Percentiles rank a stretch among this genome's conserved stretches.
Evolutionary conservation across 1,140 invertebrate species (phyloP).

Genomic region (Phocides pigmalion): DNA sequence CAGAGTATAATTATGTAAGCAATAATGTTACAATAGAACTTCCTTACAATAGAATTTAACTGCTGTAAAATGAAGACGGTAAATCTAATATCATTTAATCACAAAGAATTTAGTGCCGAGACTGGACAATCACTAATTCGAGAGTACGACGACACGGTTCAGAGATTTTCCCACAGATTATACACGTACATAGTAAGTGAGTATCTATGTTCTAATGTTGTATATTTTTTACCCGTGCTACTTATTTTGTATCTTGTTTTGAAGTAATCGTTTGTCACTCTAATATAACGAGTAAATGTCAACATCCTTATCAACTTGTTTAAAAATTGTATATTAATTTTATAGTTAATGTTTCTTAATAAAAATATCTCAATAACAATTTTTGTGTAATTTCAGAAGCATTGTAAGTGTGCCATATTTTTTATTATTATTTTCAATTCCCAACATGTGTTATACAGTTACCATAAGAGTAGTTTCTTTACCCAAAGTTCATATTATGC

Average conservation of each 20-base stretch:
- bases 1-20: constrained; percentile 25
- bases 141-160: constrained; percentile 49
- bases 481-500: constrained; percentile 14
- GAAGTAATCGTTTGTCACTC: neutral
- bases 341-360: no score
- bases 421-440: no score
- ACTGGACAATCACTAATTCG: constrained; percentile 42
- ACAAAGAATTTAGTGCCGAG: constrained; percentile 40
- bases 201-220: neutral
- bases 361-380: no score
- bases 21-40: constrained; percentile 45
- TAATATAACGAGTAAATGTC: neutral
- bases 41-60: constrained; percentile 44
- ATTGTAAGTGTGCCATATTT: no score
- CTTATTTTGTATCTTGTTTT: neutral
- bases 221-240: constrained; percentile 17
- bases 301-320: neutral
- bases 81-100: constrained; percentile 44
- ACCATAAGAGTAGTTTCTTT: neutral
- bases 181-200: neutral
- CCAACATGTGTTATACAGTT: no score
- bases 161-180: constrained; percentile 65
- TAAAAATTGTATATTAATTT: no score
- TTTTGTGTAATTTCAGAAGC: no score
- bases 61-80: constrained; percentile 46